Evolutionary conservation across 1,140 invertebrate species (phyloP).

Genomic region (Bombus pascuorum): DNA sequence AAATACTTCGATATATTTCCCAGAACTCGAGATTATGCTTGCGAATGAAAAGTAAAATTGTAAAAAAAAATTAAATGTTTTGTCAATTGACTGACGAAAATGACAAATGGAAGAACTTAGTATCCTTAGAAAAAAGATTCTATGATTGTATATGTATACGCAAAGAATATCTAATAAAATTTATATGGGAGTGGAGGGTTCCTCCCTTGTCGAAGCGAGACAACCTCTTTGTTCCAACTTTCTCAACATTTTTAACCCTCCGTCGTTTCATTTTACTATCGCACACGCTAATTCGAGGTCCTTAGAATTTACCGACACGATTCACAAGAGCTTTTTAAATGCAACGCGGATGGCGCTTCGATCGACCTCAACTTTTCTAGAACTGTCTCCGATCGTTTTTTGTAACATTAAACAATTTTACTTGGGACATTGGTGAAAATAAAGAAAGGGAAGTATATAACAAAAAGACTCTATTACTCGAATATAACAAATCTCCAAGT

Average conservation of each 20-base stretch:
- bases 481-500: background rate
- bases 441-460: background rate
- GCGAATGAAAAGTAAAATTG: background rate
- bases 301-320: constrained; percentile 58
- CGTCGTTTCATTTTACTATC: background rate
- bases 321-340: constrained; percentile 47
- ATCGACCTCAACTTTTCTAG: constrained; percentile 42
- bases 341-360: constrained; percentile 49
- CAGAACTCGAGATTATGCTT: background rate
- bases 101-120: background rate
- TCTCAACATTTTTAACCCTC: background rate
- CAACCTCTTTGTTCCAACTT: background rate
- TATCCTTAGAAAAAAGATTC: background rate
- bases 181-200: too few relatives aligned
- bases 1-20: background rate
- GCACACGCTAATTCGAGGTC: background rate
- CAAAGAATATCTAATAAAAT: background rate
- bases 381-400: constrained; percentile 42
- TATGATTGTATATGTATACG: background rate
- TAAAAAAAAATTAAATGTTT: background rate
- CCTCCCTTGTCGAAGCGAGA: background rate
- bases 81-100: background rate
- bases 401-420: constrained; percentile 27
- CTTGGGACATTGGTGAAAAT: too few relatives aligned
- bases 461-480: too few relatives aligned